These are phyloP conservation scores for Globia sparganii DNA, from an alignment of 2,888 invertebrate genomes.

Conservation along the genomic window DNA sequence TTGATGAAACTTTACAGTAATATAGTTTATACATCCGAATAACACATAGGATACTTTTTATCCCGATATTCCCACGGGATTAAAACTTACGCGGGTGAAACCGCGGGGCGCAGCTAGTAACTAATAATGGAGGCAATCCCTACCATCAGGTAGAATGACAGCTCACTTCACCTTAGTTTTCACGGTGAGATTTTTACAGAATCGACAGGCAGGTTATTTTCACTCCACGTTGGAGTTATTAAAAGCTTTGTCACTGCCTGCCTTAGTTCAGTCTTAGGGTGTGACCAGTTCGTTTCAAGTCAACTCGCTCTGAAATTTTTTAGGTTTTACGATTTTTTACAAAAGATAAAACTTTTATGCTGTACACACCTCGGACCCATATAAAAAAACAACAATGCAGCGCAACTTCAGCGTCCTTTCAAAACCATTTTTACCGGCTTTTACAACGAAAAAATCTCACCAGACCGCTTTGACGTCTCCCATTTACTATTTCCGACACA, in stretches of 20 bases:
- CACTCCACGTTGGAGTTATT: background rate
- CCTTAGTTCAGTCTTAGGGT: background rate
- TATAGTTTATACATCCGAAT: no score
- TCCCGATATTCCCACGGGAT: no score
- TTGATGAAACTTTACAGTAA: no score
- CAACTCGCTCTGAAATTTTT: background rate
- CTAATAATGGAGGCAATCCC: no score
- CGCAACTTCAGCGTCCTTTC: background rate
- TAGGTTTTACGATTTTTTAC: background rate
- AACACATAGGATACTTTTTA: no score
- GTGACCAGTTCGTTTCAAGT: background rate
- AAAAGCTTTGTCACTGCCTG: background rate
- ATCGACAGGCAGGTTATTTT: no score
- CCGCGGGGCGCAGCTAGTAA: no score
- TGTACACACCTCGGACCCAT: background rate
- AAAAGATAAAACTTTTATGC: background rate
- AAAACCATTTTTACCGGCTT: constrained; percentile 21
- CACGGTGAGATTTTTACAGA: no score
- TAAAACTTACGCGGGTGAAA: no score
- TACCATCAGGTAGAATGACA: no score
- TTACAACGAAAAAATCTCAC: constrained; percentile 26
- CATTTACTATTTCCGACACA: constrained; percentile 47
- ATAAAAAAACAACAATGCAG: constrained; percentile 14
- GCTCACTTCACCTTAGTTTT: no score
- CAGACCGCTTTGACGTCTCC: constrained; percentile 25